phyloP scores from a whole-genome alignment of 2,888 invertebrate species.

The Ellobium chinense region DNA sequence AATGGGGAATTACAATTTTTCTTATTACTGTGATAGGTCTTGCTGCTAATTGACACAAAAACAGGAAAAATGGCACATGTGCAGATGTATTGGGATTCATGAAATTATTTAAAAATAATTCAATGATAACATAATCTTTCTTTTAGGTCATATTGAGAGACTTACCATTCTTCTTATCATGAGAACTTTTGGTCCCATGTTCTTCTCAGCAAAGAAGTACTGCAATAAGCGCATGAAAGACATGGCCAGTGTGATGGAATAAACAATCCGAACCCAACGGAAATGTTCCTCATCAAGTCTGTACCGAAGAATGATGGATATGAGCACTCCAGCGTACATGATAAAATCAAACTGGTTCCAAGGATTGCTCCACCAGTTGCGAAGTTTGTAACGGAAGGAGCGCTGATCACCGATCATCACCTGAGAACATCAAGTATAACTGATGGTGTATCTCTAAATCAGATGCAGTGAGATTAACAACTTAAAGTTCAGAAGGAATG shows the following conservation, averaged over 20 bases:
- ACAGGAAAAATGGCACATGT: too few species aligned
- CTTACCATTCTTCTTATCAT: constrained; percentile 78
- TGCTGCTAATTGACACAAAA: too few species aligned
- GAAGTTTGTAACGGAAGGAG: constrained; percentile 44
- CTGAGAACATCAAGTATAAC: constrained; percentile 54
- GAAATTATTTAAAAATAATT: too few species aligned
- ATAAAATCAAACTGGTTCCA: constrained; percentile 77
- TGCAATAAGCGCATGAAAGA: constrained; percentile 49
- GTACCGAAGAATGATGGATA: constrained; percentile 49
- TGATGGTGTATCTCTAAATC: too few species aligned
- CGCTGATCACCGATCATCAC: constrained; percentile 67
- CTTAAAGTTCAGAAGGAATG: too few species aligned
- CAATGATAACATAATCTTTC: too few species aligned
- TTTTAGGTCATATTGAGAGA: neutral
- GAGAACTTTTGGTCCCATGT: constrained; percentile 79
- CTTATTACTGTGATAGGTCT: too few species aligned
- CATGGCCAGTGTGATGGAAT: neutral
- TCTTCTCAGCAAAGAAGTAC: constrained; percentile 73
- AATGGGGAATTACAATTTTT: too few species aligned
- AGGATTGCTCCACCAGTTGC: constrained; percentile 68
- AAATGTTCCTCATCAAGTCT: neutral
- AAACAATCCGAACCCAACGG: neutral
- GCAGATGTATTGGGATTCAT: too few species aligned
- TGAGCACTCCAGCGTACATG: constrained; percentile 69
- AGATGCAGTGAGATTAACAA: too few species aligned